Conservation (phyloP, 2,888 invertebrate genomes). For the Therioaphis trifolii region DNA sequence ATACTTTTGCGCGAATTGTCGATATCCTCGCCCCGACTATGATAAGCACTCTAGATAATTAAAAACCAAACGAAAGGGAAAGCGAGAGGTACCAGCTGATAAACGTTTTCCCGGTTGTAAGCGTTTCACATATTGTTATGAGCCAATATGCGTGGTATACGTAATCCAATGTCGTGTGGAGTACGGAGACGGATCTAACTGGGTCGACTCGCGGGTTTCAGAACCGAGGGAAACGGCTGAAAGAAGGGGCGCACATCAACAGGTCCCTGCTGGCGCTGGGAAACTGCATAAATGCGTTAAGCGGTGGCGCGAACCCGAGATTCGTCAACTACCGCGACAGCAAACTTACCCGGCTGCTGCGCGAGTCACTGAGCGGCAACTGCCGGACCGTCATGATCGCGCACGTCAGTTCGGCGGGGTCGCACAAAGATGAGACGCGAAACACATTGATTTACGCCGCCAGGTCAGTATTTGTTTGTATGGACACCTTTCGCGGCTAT, state of each 20-base stretch:
- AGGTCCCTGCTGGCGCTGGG: constrained; percentile 89
- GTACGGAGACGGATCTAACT: too few relatives aligned
- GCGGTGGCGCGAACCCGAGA: constrained; percentile 75
- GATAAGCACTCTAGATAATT: too few relatives aligned
- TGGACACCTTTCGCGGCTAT: too few relatives aligned
- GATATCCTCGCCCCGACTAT: too few relatives aligned
- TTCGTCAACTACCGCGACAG: constrained; percentile 97
- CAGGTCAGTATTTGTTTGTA: too few relatives aligned
- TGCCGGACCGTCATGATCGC: constrained; percentile 98
- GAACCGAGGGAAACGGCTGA: constrained; percentile 86
- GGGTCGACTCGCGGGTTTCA: constrained; percentile 65
- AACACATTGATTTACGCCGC: constrained; percentile 91
- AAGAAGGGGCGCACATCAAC: constrained; percentile 96
- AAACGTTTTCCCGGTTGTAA: too few relatives aligned
- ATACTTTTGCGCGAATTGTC: too few relatives aligned
- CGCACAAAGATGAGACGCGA: constrained; percentile 89
- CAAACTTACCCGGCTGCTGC: constrained; percentile 89
- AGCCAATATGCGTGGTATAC: too few relatives aligned
- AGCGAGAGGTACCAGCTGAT: too few relatives aligned
- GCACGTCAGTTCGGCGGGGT: constrained; percentile 86
- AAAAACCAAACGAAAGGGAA: too few relatives aligned
- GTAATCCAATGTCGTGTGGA: too few relatives aligned
- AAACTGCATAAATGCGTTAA: constrained; percentile 95
- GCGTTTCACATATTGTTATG: too few relatives aligned
- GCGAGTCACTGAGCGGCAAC: constrained; percentile 88